phyloP scores from a whole-genome alignment of 2,113 vertebrate genomes.

The Scatophagus argus region DNA sequence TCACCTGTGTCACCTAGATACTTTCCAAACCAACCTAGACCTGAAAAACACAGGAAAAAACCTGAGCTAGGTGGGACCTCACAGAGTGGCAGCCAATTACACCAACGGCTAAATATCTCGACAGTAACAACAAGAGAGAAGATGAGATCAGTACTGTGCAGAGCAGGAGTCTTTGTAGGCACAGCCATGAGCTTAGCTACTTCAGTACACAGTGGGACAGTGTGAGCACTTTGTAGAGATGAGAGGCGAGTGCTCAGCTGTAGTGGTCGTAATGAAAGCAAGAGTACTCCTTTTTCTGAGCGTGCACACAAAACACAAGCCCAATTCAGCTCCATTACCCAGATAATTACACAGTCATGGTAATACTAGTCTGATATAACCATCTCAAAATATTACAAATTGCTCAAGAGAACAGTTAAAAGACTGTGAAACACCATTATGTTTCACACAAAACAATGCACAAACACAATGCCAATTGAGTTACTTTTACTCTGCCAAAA shows the following conservation, averaged over 20 bases:
- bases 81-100: not conserved
- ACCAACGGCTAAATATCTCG: not conserved
- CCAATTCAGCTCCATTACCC: not conserved
- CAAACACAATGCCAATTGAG: not conserved
- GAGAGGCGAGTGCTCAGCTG: slow-evolving; percentile 39
- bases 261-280: slow-evolving; percentile 29
- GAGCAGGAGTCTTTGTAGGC: slow-evolving; percentile 1
- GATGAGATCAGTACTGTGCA: not conserved
- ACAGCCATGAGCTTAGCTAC: slow-evolving; percentile 34
- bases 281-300: slow-evolving; percentile 26
- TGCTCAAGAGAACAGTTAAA: not conserved
- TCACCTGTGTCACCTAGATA: slow-evolving; percentile 55
- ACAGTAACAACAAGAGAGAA: not conserved
- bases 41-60: not conserved
- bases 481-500: not conserved
- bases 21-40: not conserved
- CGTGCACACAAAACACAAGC: not conserved
- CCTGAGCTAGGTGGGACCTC: not conserved
- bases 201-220: slow-evolving; percentile 44
- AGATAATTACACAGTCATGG: not conserved
- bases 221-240: slow-evolving; percentile 25
- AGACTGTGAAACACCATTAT: not conserved
- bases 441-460: not conserved
- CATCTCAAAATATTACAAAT: not conserved
- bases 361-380: not conserved